phyloP scores from a whole-genome alignment of 2,888 invertebrate species.

The Cantharis flavilabris region DNA sequence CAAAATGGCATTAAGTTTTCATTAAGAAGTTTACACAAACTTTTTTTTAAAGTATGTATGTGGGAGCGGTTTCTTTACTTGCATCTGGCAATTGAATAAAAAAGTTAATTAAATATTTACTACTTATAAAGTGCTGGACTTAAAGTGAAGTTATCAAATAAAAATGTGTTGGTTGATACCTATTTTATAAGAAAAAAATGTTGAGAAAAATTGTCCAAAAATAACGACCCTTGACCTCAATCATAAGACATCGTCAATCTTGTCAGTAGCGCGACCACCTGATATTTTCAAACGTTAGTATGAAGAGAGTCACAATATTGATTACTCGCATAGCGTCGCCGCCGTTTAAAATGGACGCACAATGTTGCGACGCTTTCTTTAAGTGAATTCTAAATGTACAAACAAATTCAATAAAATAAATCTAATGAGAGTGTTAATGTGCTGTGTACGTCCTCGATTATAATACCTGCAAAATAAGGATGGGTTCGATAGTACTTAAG shows the following conservation, averaged over 20 bases:
- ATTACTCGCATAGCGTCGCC: slow-evolving; percentile 46
- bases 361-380: slow-evolving; percentile 29
- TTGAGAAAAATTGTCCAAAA: slow-evolving; percentile 1
- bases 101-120: neutral
- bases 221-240: slow-evolving; percentile 24
- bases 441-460: slow-evolving; percentile 4
- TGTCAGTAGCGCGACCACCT: slow-evolving; percentile 27
- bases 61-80: no score
- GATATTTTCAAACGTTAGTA: slow-evolving; percentile 40
- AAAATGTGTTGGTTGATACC: no score
- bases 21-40: no score
- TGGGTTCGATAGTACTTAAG: slow-evolving; percentile 82
- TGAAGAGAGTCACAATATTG: slow-evolving; percentile 43
- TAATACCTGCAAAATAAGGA: slow-evolving; percentile 36
- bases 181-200: no score
- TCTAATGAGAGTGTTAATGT: slow-evolving; percentile 18
- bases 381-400: slow-evolving; percentile 12
- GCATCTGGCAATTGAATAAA: neutral
- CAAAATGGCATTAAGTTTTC: no score
- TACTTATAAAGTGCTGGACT: neutral
- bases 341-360: slow-evolving; percentile 42
- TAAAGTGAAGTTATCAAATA: no score
- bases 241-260: slow-evolving; percentile 18
- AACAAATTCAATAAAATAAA: slow-evolving; percentile 19
- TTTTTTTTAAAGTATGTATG: no score